Evolutionary conservation across 2,888 invertebrate genomes (phyloP).

Genomic region (Rapana venosa): DNA sequence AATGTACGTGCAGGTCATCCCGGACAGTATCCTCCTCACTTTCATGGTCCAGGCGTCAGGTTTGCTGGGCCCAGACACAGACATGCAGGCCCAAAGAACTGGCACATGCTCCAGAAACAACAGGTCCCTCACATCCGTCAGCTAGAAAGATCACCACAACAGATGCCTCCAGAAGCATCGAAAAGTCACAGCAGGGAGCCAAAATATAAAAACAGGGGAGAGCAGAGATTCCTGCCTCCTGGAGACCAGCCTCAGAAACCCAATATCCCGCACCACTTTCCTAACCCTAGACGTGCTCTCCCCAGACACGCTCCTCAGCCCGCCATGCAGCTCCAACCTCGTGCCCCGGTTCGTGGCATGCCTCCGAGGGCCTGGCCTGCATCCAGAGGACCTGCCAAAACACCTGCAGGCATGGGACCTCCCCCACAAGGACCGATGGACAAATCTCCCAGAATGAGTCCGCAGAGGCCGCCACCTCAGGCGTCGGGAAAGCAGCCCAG

Average conservation of each 20-base stretch:
- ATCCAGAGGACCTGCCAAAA: neutral
- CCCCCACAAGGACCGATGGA: neutral
- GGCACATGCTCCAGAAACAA: neutral
- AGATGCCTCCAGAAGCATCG: neutral
- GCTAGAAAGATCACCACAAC: neutral
- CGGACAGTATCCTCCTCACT: neutral
- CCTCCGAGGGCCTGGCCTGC: neutral
- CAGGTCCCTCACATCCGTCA: neutral
- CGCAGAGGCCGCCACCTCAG: neutral
- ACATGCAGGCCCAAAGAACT: neutral
- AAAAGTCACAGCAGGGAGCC: neutral
- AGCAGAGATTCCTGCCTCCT: neutral
- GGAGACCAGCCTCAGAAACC: neutral
- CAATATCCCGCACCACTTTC: neutral
- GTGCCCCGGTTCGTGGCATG: neutral
- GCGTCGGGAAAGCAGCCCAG: neutral
- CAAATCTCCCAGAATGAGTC: neutral
- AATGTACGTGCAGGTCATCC: neutral
- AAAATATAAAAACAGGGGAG: neutral
- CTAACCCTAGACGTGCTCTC: too few relatives aligned
- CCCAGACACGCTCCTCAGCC: neutral
- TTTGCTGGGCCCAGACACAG: neutral
- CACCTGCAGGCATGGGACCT: neutral
- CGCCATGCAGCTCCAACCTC: neutral
- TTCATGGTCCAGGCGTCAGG: neutral